These are phyloP conservation scores for Agrochola circellaris DNA, from an alignment of 2,888 invertebrate species.

Conservation along the genomic window DNA sequence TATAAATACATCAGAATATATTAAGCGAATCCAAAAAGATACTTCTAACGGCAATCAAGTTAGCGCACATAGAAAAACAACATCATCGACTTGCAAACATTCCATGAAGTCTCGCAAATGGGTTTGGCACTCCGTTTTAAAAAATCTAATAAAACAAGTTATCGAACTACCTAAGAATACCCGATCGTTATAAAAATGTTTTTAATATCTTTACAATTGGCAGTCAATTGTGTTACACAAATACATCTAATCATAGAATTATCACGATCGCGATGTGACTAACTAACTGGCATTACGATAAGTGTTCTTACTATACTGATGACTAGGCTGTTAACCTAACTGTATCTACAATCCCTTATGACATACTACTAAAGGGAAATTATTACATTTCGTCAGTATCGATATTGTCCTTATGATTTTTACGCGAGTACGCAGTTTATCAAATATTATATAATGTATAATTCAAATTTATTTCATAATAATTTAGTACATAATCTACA, in stretches of 20 bases:
- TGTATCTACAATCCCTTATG: constrained; percentile 86
- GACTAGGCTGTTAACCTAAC: constrained; percentile 81
- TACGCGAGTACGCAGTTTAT: constrained; percentile 90
- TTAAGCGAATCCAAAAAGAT: constrained; percentile 65
- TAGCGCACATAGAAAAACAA: constrained; percentile 74
- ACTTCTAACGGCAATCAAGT: constrained; percentile 62
- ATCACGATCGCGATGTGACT: constrained; percentile 84
- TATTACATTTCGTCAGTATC: constrained; percentile 87
- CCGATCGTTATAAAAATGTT: constrained; percentile 85
- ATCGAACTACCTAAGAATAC: constrained; percentile 88
- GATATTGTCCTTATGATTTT: constrained; percentile 90
- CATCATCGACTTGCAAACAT: constrained; percentile 70
- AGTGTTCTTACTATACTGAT: constrained; percentile 77
- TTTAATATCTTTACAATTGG: constrained; percentile 85
- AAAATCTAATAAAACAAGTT: constrained; percentile 86
- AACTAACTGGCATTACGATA: constrained; percentile 84
- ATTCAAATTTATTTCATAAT: constrained; percentile 82
- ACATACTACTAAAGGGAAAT: constrained; percentile 83
- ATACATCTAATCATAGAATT: constrained; percentile 86
- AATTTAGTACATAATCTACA: constrained; percentile 82
- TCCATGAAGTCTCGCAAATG: constrained; percentile 71
- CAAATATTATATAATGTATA: constrained; percentile 87
- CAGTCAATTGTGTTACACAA: constrained; percentile 88
- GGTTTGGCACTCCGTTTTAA: constrained; percentile 87
- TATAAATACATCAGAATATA: constrained; percentile 76